Evolutionary conservation across 30 jellyfish, hydroid and myxozoan species (phyloP).

Genomic region (Aurelia aurita): DNA sequence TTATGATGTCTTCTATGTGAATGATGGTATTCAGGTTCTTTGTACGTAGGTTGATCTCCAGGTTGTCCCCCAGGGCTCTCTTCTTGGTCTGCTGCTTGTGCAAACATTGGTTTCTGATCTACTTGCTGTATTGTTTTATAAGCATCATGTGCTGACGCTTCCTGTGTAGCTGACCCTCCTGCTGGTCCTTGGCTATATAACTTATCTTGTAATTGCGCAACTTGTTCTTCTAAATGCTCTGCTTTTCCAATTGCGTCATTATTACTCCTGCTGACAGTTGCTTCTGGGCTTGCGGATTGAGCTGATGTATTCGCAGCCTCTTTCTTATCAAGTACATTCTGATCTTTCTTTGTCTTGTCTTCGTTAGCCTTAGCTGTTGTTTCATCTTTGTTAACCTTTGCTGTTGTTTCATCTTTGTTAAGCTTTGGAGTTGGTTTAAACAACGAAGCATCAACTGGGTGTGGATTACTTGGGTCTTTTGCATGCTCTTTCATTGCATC

Average conservation of each 20-base stretch:
- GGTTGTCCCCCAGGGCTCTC: slow-evolving; percentile 64
- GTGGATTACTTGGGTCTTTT: slow-evolving; percentile 73
- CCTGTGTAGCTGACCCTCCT: too few species aligned
- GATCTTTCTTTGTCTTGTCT: slow-evolving; percentile 1
- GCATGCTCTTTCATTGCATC: slow-evolving; percentile 94
- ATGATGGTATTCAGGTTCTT: slow-evolving; percentile 65
- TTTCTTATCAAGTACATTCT: slow-evolving; percentile 12
- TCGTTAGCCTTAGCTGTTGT: neutral
- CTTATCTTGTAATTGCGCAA: slow-evolving; percentile 83
- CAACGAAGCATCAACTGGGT: slow-evolving; percentile 56
- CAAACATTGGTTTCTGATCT: slow-evolving; percentile 65
- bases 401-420: slow-evolving; percentile 29
- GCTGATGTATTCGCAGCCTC: slow-evolving; percentile 20
- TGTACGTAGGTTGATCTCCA: slow-evolving; percentile 65
- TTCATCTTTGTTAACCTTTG: slow-evolving; percentile 5
- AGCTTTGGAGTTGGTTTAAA: slow-evolving; percentile 47
- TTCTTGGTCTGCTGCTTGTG: slow-evolving; percentile 43
- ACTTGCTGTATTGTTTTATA: slow-evolving; percentile 61
- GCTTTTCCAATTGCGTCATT: slow-evolving; percentile 90
- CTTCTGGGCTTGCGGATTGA: slow-evolving; percentile 40
- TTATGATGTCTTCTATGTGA: slow-evolving; percentile 59
- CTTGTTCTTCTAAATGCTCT: slow-evolving; percentile 89
- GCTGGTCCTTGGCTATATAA: slow-evolving; percentile 64
- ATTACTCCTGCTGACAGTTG: slow-evolving; percentile 54
- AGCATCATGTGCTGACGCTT: slow-evolving; percentile 32